These are phyloP conservation scores for Sporophila hypoxantha DNA, from an alignment of 2,113 vertebrate genomes.

Conservation along the genomic window DNA sequence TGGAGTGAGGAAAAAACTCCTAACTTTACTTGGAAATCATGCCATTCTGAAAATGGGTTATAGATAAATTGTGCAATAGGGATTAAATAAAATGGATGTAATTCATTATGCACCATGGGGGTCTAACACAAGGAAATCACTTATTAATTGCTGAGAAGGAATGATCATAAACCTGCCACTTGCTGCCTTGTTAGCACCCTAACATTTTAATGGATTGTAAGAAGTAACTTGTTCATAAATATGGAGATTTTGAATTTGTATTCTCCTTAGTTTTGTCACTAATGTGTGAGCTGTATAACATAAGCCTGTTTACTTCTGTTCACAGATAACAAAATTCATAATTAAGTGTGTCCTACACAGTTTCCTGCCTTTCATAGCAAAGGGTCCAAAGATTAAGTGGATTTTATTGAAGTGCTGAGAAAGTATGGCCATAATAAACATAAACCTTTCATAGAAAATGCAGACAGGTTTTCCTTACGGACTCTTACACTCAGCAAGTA, in stretches of 20 bases:
- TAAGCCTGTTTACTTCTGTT: not conserved
- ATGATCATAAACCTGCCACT: not conserved
- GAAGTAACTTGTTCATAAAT: not conserved
- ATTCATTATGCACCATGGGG: not conserved
- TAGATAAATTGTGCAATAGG: not conserved
- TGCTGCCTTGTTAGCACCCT: not conserved
- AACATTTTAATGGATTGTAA: not conserved
- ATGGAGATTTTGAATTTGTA: not conserved
- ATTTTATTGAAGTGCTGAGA: not conserved
- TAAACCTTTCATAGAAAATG: not conserved
- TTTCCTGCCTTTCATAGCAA: not conserved
- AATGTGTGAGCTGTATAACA: not conserved
- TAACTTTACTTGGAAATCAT: not conserved
- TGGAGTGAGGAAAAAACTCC: rapidly evolving
- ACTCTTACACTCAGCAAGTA: not conserved
- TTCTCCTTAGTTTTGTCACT: not conserved
- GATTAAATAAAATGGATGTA: not conserved
- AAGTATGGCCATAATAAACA: not conserved
- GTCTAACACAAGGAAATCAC: not conserved
- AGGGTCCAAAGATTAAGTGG: not conserved
- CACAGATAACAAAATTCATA: not conserved
- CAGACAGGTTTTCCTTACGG: not conserved
- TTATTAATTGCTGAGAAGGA: not conserved
- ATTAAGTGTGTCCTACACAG: not conserved
- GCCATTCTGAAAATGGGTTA: not conserved